phyloP scores from a whole-genome alignment of 1,140 invertebrate species.

The Drosophila repleta region DNA sequence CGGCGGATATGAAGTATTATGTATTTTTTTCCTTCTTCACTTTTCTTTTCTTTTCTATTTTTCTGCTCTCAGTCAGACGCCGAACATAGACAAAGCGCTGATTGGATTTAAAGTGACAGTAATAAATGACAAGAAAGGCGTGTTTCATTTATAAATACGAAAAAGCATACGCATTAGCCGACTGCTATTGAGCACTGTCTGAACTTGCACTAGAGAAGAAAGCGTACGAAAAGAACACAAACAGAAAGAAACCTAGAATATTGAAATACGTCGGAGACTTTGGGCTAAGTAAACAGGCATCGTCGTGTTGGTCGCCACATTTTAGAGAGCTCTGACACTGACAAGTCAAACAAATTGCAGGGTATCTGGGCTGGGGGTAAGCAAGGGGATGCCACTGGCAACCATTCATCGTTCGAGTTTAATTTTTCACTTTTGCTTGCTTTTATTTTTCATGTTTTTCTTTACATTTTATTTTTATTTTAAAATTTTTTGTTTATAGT shows the following conservation, averaged over 20 bases:
- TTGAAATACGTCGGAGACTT: constrained; percentile 32
- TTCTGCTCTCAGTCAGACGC: constrained; percentile 22
- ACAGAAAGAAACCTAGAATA: constrained; percentile 2
- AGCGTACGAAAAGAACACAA: constrained; percentile 4
- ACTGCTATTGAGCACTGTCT: constrained; percentile 13
- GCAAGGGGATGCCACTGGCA: background rate
- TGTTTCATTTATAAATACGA: constrained; percentile 57
- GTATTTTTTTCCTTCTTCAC: constrained; percentile 11
- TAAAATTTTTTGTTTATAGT: constrained; percentile 23
- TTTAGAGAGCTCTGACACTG: constrained; percentile 46
- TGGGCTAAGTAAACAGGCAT: constrained; percentile 52
- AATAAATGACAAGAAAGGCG: constrained; percentile 70
- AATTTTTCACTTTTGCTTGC: constrained; percentile 17
- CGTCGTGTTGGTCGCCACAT: constrained; percentile 32
- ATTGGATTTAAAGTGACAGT: constrained; percentile 73
- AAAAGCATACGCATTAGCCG: constrained; percentile 33
- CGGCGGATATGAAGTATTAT: constrained; percentile 37
- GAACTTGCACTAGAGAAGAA: constrained; percentile 50
- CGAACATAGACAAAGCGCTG: constrained; percentile 66
- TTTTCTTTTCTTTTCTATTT: background rate
- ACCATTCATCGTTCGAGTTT: constrained; percentile 46
- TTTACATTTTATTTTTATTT: constrained; percentile 16
- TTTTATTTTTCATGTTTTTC: constrained; percentile 15
- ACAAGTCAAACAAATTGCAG: constrained; percentile 61
- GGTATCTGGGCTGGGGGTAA: background rate